Evolutionary conservation across 2,797 vertebrate genomes (phyloP), one percentile per base, ranked within the genome.

Genomic region (Sebastes hubbsi): DNA sequence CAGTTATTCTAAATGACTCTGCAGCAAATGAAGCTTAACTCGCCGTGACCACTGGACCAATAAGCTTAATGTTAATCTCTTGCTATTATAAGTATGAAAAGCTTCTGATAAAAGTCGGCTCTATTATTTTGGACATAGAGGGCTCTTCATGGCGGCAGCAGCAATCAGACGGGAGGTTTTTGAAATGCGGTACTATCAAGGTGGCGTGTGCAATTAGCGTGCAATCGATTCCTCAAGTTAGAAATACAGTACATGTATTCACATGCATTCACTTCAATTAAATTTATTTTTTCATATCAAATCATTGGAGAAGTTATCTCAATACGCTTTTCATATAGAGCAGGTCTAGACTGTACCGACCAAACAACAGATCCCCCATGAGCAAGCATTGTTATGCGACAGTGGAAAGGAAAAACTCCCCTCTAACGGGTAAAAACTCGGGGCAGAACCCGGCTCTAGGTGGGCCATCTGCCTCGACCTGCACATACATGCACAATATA

Each of bases 11-110:
- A 88, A 91, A 87, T 77, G 75, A 76, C 77, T 88, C 80, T 82
- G 81, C 61, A 77, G 84, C 78, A 90, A 94, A 89, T 91, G 85
- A 91, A 84, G 86, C 82, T 87, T 75, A 87, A 92, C 89, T 86
- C 12, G 10, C 85, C 77, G 11, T 81, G 82, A 83, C 85, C 87
- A 81, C 73, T 65, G 78, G 79, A 91, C 87, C 80, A 88, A 75
- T 80, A 80, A 66, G 85, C 76, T 80, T 76, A 82, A 89, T 89
- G 79, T 77, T 89, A 88, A 91, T 91, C 87, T 88, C 81, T 69
- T 77, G 59, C 81, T 82, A 74, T 87, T 89, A 83, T 61, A 78
- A 83, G 65, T 68, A 83, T 83, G 64, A 89, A 85, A 89, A 86
- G 80, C 87, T 80, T 70, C 81, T 63, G 68, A 67, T 84, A 82